Conservation (phyloP, 2,797 vertebrate genomes). For the Pangasius macronema region DNA sequence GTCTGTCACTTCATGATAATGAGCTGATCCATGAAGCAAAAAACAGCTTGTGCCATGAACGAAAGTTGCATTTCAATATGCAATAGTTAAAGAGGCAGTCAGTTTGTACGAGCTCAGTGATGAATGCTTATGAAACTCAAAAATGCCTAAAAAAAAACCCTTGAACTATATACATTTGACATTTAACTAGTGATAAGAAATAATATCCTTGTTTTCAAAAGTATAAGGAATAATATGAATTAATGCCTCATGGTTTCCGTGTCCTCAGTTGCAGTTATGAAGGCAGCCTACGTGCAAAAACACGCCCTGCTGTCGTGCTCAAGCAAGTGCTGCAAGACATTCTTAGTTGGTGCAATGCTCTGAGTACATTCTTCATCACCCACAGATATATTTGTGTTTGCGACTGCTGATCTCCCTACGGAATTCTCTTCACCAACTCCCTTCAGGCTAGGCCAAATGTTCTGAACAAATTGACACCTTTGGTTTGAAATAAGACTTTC, state of each 20-base stretch:
- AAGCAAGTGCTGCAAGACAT: constrained; percentile 27
- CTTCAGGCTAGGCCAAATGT: constrained; percentile 6
- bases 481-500: neutral
- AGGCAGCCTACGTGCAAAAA: constrained; percentile 30
- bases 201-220: neutral
- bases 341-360: constrained; percentile 14
- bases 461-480: constrained; percentile 4
- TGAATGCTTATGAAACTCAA: neutral
- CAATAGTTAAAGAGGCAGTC: neutral
- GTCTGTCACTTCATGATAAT: neutral
- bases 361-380: constrained; percentile 32
- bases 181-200: neutral
- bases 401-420: neutral
- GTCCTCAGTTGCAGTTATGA: neutral
- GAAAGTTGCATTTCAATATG: neutral
- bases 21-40: neutral
- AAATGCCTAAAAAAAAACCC: neutral
- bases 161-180: neutral
- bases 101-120: neutral
- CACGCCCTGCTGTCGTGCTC: constrained; percentile 25
- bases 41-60: neutral
- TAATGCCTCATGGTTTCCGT: neutral
- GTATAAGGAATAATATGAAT: neutral
- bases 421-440: neutral
- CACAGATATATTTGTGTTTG: constrained; percentile 9